Evolutionary conservation across 92 coral and sea anemone genomes (phyloP).

Genomic region (Scolanthus callimorphus): DNA sequence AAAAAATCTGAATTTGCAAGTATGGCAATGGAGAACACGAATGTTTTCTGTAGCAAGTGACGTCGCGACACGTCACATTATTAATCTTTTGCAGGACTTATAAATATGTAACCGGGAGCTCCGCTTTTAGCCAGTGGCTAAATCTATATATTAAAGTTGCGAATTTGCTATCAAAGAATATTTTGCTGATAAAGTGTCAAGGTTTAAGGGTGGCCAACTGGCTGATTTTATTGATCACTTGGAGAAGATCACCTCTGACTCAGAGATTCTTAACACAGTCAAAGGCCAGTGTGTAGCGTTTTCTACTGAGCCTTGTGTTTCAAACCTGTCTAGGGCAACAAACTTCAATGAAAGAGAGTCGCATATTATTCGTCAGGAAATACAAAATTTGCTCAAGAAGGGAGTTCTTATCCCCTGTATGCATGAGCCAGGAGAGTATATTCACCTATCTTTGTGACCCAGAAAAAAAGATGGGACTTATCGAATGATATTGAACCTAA

Average conservation of each 20-base stretch:
- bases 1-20: too few relatives aligned
- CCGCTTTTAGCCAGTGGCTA: too few relatives aligned
- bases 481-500: slow-evolving; percentile 12
- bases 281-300: background rate
- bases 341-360: background rate
- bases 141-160: too few relatives aligned
- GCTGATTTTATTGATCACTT: background rate
- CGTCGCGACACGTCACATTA: too few relatives aligned
- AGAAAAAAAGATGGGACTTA: slow-evolving; percentile 3
- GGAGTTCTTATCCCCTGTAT: background rate
- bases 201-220: background rate
- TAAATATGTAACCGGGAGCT: too few relatives aligned
- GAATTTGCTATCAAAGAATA: too few relatives aligned
- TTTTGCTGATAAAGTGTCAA: background rate
- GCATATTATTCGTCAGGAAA: background rate
- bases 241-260: background rate
- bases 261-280: background rate
- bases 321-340: background rate
- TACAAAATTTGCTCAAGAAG: background rate
- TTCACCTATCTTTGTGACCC: background rate
- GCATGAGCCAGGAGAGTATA: background rate
- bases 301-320: background rate
- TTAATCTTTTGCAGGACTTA: too few relatives aligned
- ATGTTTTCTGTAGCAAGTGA: too few relatives aligned
- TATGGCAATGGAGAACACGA: too few relatives aligned